phyloP scores from a whole-genome alignment of 1,140 invertebrate genomes.

The Bombus ignitus region DNA sequence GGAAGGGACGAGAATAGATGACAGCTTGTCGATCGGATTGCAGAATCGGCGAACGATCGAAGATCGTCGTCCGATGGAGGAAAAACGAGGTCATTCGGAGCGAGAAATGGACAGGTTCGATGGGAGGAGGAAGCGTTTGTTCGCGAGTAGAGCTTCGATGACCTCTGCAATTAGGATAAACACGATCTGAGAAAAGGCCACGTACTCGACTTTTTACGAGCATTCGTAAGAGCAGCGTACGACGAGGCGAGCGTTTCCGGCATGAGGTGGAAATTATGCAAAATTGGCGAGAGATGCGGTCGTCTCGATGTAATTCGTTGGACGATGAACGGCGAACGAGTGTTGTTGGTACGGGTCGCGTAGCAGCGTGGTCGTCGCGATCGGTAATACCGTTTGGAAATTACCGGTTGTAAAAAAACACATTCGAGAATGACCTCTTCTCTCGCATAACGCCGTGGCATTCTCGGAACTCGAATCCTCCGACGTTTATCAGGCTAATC shows the following conservation, averaged over 20 bases:
- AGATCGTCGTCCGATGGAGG: background rate
- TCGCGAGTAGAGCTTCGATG: background rate
- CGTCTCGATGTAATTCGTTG: background rate
- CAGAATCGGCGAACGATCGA: background rate
- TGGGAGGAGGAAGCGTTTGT: background rate
- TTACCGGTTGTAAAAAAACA: background rate
- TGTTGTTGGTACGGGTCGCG: background rate
- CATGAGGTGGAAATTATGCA: background rate
- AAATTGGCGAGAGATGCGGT: background rate
- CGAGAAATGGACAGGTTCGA: no score
- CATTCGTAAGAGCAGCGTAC: background rate
- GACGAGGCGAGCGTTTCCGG: background rate
- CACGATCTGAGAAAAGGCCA: background rate
- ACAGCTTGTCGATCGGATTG: background rate
- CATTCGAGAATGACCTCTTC: background rate
- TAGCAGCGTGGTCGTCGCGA: background rate
- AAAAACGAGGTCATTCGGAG: background rate
- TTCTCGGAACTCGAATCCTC: background rate
- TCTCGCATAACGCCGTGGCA: background rate
- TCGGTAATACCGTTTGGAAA: background rate
- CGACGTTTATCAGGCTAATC: background rate
- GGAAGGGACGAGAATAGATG: background rate
- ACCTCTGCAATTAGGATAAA: conserved; percentile 5
- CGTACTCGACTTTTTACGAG: background rate
- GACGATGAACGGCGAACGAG: background rate